phyloP scores from a whole-genome alignment of 2,888 invertebrate genomes.

The Rhodophaea formosa region DNA sequence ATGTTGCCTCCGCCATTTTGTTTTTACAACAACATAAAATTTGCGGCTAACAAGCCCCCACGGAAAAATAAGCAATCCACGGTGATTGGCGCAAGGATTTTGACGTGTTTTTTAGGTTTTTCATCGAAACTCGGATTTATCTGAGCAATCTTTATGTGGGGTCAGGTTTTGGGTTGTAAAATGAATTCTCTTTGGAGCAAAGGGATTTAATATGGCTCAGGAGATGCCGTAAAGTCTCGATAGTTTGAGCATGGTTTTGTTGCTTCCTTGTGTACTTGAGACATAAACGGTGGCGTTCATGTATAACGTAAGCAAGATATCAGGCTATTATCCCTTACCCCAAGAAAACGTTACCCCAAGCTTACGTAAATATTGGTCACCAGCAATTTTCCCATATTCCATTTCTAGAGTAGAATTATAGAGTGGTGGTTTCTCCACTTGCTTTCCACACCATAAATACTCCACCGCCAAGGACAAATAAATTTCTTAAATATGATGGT shows the following conservation, averaged over 20 bases:
- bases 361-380: no score
- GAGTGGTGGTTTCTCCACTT: no score
- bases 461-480: no score
- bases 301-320: no score
- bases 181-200: background rate
- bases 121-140: conserved; percentile 3
- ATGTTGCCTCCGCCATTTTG: conserved; percentile 48
- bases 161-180: conserved; percentile 1
- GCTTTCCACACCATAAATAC: no score
- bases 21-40: conserved; percentile 55
- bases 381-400: no score
- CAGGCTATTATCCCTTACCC: no score
- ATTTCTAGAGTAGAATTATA: no score
- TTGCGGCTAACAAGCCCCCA: conserved; percentile 31
- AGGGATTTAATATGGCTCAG: background rate
- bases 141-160: background rate
- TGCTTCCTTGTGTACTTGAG: background rate
- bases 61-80: conserved; percentile 25
- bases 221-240: background rate
- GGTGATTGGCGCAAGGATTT: conserved; percentile 21
- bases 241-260: background rate
- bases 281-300: no score
- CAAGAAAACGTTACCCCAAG: no score
- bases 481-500: no score
- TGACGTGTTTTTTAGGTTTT: conserved; percentile 18